phyloP scores from a whole-genome alignment of 2,888 invertebrate species.

The Stenichneumon culpator region DNA sequence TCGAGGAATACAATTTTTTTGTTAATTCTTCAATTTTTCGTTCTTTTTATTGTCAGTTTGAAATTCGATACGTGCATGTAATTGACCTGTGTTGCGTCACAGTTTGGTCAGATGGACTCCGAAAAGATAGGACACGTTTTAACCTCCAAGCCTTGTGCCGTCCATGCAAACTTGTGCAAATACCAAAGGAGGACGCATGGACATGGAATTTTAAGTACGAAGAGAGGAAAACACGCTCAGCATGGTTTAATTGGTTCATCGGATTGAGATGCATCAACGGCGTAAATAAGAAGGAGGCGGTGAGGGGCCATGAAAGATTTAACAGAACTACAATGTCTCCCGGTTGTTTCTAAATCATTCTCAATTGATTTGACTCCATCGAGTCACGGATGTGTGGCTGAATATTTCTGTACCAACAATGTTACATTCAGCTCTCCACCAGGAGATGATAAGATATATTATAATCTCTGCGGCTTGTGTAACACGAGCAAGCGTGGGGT shows the following conservation, averaged over 20 bases:
- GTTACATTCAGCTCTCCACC: not conserved
- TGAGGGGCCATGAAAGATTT: not conserved
- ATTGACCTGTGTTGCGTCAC: not conserved
- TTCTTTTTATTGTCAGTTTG: no score
- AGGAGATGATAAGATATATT: not conserved
- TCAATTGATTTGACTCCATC: slow-evolving; percentile 9
- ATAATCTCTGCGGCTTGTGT: not conserved
- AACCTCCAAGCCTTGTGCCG: not conserved
- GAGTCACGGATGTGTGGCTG: slow-evolving; percentile 3
- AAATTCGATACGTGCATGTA: no score
- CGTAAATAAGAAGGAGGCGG: not conserved
- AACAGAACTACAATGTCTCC: not conserved
- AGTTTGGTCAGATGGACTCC: not conserved
- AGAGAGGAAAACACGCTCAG: not conserved
- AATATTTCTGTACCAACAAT: not conserved
- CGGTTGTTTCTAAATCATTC: slow-evolving; percentile 37
- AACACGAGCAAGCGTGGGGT: not conserved
- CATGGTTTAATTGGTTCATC: not conserved
- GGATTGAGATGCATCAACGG: not conserved
- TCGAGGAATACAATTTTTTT: not conserved
- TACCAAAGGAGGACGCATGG: not conserved
- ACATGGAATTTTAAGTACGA: not conserved
- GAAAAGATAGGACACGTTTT: not conserved
- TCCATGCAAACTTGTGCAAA: not conserved
- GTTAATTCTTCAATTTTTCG: not conserved